Conservation (phyloP, 2,113 vertebrate species). For the Agelaius tricolor region DNA sequence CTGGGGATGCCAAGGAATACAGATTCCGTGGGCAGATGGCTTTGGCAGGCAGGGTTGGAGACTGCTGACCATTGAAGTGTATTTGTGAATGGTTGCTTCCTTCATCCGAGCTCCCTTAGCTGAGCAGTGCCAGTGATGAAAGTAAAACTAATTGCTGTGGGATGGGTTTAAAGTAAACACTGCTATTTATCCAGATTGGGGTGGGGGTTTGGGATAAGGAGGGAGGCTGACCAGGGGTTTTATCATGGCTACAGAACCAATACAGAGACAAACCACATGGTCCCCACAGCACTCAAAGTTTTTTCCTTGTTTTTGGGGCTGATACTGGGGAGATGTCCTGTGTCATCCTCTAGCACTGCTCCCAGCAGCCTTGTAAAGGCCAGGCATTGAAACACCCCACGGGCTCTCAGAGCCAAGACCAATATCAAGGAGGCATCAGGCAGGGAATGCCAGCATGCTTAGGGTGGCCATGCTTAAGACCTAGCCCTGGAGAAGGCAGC, state of each 20-base stretch:
- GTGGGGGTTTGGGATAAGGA: not conserved
- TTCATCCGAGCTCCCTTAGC: not conserved
- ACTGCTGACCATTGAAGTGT: conserved; percentile 29
- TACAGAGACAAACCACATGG: accelerated
- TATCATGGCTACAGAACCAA: not conserved
- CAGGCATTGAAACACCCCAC: not conserved
- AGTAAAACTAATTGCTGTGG: not conserved
- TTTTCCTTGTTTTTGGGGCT: not conserved
- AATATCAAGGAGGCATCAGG: not conserved
- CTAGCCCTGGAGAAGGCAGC: not conserved
- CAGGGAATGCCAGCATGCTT: not conserved
- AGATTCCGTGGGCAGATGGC: conserved; percentile 16
- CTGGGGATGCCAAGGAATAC: conserved; percentile 47
- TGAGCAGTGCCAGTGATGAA: not conserved
- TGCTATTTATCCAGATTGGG: not conserved
- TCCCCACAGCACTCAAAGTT: accelerated
- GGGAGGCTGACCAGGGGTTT: not conserved
- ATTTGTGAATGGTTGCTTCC: conserved; percentile 64
- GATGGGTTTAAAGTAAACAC: not conserved
- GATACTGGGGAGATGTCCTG: not conserved
- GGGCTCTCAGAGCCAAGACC: not conserved
- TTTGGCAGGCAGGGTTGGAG: conserved; percentile 29
- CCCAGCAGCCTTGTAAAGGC: not conserved
- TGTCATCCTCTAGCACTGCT: not conserved
- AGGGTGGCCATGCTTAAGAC: not conserved